A percentile compares a stretch with the other conserved stretches of the same genome.
These are phyloP conservation scores for Jaculus jaculus DNA, from an alignment of 2,113 vertebrate species.

Conservation along the genomic window DNA sequence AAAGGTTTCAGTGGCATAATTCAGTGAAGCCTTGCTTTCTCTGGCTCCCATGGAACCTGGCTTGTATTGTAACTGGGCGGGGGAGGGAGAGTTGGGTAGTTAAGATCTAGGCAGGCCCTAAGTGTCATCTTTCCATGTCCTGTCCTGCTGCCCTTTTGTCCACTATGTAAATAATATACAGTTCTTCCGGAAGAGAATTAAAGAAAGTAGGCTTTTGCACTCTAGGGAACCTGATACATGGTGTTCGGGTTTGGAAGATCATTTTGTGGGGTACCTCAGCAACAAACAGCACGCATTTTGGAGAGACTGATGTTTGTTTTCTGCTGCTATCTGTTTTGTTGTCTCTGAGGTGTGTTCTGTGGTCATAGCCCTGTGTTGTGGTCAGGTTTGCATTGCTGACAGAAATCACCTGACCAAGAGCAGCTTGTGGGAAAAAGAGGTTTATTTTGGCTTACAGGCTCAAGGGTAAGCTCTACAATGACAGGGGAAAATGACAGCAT, in stretches of 20 bases:
- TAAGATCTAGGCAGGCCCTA: background rate
- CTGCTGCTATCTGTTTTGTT: background rate
- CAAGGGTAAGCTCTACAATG: too few relatives aligned
- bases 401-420: too few relatives aligned
- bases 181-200: background rate
- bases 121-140: accelerated
- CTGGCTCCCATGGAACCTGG: background rate
- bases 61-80: background rate
- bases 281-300: background rate
- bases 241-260: too few relatives aligned
- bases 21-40: background rate
- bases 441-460: too few relatives aligned
- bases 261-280: too few relatives aligned
- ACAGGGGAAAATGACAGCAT: too few relatives aligned
- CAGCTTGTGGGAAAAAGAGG: too few relatives aligned
- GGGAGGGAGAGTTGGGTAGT: too few relatives aligned
- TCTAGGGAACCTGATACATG: background rate
- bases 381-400: too few relatives aligned
- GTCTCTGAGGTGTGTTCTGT: background rate
- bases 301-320: background rate
- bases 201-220: background rate
- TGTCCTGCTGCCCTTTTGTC: background rate
- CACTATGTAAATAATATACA: background rate
- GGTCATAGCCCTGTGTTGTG: accelerated
- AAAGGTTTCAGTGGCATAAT: background rate